Evolutionary conservation across 1,140 invertebrate species (phyloP).

Genomic region (Drosophila kanapiae): DNA sequence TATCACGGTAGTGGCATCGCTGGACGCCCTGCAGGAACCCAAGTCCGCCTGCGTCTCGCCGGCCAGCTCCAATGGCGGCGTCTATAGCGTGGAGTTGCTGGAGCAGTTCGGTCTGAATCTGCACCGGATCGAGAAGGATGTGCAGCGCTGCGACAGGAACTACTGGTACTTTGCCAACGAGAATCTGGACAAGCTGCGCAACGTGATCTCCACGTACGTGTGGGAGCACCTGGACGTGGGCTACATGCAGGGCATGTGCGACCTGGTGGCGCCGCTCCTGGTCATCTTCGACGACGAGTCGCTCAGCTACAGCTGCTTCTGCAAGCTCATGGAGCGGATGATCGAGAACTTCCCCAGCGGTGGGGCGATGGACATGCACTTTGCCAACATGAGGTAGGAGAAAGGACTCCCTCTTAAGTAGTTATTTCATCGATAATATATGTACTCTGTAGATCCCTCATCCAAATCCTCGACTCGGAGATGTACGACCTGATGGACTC

Average conservation of each 20-base stretch:
- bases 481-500: constrained; percentile 97
- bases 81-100: constrained; percentile 94
- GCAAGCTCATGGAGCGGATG: constrained; percentile 95
- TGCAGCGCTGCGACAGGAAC: constrained; percentile 97
- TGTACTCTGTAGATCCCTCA: constrained; percentile 87
- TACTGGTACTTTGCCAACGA: constrained; percentile 95
- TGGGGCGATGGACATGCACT: constrained; percentile 97
- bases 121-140: constrained; percentile 98
- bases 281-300: constrained; percentile 97
- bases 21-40: constrained; percentile 85
- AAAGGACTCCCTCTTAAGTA: background rate
- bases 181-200: constrained; percentile 97
- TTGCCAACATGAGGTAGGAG: constrained; percentile 95
- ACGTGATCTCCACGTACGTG: constrained; percentile 99
- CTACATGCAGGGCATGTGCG: constrained; percentile 98
- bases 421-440: too few species aligned
- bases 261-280: constrained; percentile 95
- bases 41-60: constrained; percentile 91
- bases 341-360: constrained; percentile 96
- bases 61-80: constrained; percentile 93
- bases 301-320: constrained; percentile 96
- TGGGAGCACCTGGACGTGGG: constrained; percentile 97
- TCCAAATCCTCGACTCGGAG: constrained; percentile 96
- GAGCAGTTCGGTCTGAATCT: constrained; percentile 95
- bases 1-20: constrained; percentile 74